Base-by-base conservation (phyloP, 2,113 vertebrate species). In the Carassius carassius region DNA sequence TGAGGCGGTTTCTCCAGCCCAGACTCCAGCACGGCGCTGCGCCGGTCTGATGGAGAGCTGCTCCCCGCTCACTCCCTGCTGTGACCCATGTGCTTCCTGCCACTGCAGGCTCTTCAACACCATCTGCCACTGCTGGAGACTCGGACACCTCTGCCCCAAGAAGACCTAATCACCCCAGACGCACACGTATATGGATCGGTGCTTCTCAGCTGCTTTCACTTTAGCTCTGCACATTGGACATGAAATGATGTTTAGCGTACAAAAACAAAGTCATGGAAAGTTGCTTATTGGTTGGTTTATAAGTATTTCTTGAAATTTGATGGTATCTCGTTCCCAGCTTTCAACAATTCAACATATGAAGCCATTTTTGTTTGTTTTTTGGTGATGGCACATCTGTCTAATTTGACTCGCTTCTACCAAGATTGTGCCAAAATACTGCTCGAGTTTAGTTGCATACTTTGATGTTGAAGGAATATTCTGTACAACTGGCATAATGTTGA, bases 61-160 rank as follows among this genome's bases (percentile, higher is more conserved):
- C 89, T 91, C 91, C 1, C 29, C 87, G 21, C 73, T 87, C 1
- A 5, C 87, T 29, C 91, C 87, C 2, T 95, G 94, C 90, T 95
- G 95, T 3, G 91, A 94, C 80, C 92, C 94, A 21, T 95, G 95
- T 9, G 87, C 93, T 56, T 90, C 91, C 82, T 95, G 95, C 83
- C 93, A 90, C 88, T 95, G 95, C 77, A 92, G 93, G 32, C 92
- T 95, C 86, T 95, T 95, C 87, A 95, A 94, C 87, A 93, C 94
- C 73, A 92, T 95, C 90, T 95, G 95, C 80, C 91, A 93, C 87
- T 95, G 95, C 91, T 94, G 93, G 94, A 94, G 86, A 78, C 90
- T 92, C 62, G 92, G 90, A 56, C 83, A 76, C 0, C 69, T 88
- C 62, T 95, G 95, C 84, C 11, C 87, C 21, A 93, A 85, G 88